Evolutionary conservation across 2,797 vertebrate species (phyloP).

Genomic region (Arrhamphus sclerolepis): DNA sequence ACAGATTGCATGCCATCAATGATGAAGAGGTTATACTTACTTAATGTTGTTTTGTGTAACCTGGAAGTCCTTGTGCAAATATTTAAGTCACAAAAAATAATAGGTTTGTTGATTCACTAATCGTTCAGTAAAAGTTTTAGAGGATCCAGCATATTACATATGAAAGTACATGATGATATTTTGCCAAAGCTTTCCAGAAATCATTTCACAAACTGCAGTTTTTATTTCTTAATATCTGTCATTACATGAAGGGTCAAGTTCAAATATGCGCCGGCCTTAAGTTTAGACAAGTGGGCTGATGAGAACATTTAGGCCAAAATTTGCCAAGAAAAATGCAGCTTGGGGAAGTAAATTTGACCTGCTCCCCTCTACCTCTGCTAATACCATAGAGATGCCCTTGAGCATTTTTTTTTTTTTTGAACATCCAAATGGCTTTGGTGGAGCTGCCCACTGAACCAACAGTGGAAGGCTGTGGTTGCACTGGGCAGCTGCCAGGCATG

Average conservation of each 20-base stretch:
- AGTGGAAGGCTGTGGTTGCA: conserved; percentile 61
- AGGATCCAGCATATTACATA: background rate
- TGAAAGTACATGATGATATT: conserved; percentile 4
- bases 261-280: conserved; percentile 20
- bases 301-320: conserved; percentile 34
- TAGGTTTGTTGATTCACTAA: background rate
- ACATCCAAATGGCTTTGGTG: conserved; percentile 52
- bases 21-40: too few species aligned
- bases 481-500: conserved; percentile 55
- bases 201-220: conserved; percentile 8
- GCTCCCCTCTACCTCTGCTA: conserved; percentile 38
- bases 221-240: conserved; percentile 26
- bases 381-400: conserved; percentile 59
- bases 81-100: too few species aligned
- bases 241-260: conserved; percentile 31
- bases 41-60: too few species aligned
- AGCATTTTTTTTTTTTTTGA: conserved; percentile 26
- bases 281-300: conserved; percentile 34
- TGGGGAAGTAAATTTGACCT: conserved; percentile 37
- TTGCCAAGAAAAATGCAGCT: conserved; percentile 52
- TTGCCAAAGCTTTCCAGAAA: conserved; percentile 5
- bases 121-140: background rate
- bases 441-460: conserved; percentile 58
- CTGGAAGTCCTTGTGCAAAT: too few species aligned
- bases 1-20: too few species aligned